These are phyloP conservation scores for Dicaeum eximium DNA, from an alignment of 2,113 vertebrate species.

Conservation along the genomic window DNA sequence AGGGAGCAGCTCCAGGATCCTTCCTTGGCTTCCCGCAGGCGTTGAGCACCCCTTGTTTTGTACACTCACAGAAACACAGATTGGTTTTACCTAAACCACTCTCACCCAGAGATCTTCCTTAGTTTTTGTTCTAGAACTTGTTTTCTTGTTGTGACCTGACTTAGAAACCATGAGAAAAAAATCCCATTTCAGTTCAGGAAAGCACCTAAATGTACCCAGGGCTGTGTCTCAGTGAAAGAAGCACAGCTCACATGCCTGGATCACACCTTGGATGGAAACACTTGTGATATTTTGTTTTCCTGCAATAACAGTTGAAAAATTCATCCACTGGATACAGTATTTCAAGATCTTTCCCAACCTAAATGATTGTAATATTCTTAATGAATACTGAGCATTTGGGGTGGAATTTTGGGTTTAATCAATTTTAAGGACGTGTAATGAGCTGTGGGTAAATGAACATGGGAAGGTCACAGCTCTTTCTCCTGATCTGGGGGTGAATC, in stretches of 20 bases:
- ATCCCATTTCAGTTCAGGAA: not conserved
- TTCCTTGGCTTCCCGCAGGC: not conserved
- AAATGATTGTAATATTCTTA: rapidly evolving
- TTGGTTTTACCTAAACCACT: not conserved
- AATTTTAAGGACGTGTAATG: rapidly evolving
- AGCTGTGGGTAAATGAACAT: not conserved
- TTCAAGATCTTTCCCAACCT: not conserved
- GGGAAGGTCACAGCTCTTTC: not conserved
- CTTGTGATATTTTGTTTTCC: not conserved
- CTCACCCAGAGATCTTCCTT: not conserved
- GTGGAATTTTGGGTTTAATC: not conserved
- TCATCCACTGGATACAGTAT: not conserved
- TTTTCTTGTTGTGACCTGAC: not conserved
- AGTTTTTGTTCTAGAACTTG: not conserved
- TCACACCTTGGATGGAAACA: rapidly evolving
- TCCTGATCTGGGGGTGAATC: not conserved
- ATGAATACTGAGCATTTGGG: not conserved
- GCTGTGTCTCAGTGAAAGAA: rapidly evolving
- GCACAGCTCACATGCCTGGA: rapidly evolving
- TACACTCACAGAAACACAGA: not conserved
- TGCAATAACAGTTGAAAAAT: not conserved
- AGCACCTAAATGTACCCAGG: rapidly evolving
- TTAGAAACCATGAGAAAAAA: not conserved
- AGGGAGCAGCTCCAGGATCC: not conserved
- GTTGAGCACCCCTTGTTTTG: not conserved